Percentiles rank a stretch among this genome's conserved stretches.
phyloP scores from a whole-genome alignment of 2,888 invertebrate species.

The Smittia sp. region DNA sequence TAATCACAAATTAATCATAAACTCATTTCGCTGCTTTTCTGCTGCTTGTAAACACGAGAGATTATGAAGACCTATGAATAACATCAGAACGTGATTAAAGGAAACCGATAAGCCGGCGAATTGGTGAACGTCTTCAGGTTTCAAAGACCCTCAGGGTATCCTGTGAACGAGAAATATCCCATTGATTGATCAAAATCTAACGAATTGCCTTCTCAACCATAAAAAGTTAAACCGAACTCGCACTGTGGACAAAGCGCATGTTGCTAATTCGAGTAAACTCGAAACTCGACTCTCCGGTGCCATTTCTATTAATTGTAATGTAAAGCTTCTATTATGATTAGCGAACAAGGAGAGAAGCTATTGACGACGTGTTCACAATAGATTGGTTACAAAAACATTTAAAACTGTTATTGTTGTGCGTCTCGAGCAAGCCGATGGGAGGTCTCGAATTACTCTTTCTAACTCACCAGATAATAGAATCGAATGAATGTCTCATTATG shows the following conservation, averaged over 20 bases:
- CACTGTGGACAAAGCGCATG: neutral
- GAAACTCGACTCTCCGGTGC: constrained; percentile 5
- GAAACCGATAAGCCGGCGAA: neutral
- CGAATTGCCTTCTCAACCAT: constrained; percentile 16
- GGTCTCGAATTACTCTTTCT: constrained; percentile 32
- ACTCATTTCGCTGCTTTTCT: neutral
- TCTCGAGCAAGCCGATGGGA: neutral
- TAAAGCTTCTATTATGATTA: constrained; percentile 28
- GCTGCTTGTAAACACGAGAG: neutral
- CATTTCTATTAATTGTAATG: constrained; percentile 23
- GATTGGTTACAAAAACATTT: constrained; percentile 27
- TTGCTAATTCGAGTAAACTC: constrained; percentile 27
- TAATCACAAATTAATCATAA: neutral
- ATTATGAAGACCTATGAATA: neutral
- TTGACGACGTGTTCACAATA: constrained; percentile 20
- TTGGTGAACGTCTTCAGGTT: neutral
- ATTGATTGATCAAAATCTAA: constrained; percentile 9
- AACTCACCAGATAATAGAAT: neutral
- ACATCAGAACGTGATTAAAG: neutral
- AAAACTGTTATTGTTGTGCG: constrained; percentile 16
- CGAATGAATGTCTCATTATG: constrained; percentile 7
- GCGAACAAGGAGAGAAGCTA: constrained; percentile 6
- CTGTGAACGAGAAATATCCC: neutral
- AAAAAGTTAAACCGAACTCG: constrained; percentile 24
- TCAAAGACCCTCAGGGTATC: neutral